Evolutionary conservation across 2,888 invertebrate genomes (phyloP), one percentile per base, ranked within the genome.

Genomic region (Tyria jacobaeae): DNA sequence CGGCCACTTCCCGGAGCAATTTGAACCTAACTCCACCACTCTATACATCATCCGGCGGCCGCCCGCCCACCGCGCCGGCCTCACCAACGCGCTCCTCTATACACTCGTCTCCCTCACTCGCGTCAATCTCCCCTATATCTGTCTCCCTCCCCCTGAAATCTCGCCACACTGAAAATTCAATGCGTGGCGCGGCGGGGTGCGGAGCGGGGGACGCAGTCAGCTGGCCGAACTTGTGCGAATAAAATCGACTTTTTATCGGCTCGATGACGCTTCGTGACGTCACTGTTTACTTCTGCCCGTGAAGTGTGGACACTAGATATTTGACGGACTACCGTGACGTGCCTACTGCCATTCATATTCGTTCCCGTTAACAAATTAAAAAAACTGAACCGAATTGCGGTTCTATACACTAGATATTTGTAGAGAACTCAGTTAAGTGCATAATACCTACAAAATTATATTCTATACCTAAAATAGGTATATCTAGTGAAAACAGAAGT

Each of bases 1-100:
- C 95, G 95, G 95, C 95, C 95, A 95, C 95, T 96, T 95, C 95
- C 96, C 95, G 95, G 91, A 95, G 95, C 95, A 95, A 95, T 96
- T 96, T 95, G 95, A 95, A 93, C 95, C 94, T 95, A 95, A 95
- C 95, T 95, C 96, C 95, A 94, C 95, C 94, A 95, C 95, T 95
- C 95, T 95, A 96, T 96, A 95, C 95, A 95, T 96, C 95, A 95
- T 95, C 95, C 87, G 87, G 85, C 84, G 85, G 75, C 68, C 87
- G 88, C 91, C 92, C 92, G 91, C 93, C 95, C 94, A 94, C 92
- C 88, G 91, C 89, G 90, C 86, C 85, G 85, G 73, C 74, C 64
- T 75, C 71, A 72, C 80, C 79, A 80, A 71, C 83, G 81, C 81
- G 80, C 81, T 79, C 77, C 79, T 76, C 41, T 76, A 73, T 88